Percentiles rank a stretch among this genome's conserved stretches.
These are phyloP conservation scores for Pristionchus mayeri DNA, from an alignment of 2,888 invertebrate species.

Conservation along the genomic window DNA sequence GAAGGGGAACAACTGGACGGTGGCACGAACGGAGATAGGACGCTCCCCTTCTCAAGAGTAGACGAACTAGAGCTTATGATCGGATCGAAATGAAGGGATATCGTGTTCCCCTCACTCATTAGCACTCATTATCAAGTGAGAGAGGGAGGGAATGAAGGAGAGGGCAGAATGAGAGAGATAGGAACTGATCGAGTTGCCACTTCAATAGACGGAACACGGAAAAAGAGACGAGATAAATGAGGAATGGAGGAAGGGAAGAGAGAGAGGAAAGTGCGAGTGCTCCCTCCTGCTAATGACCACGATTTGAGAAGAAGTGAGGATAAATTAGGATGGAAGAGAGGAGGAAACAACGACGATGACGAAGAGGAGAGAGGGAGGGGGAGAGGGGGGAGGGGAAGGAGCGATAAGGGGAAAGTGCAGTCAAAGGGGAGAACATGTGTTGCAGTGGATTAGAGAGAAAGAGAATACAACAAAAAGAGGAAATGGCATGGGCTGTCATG, in stretches of 20 bases:
- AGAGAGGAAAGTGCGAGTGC: neutral
- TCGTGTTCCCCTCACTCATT: constrained; percentile 19
- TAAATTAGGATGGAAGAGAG: constrained; percentile 1
- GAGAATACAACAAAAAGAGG: constrained; percentile 36
- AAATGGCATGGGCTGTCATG: constrained; percentile 18
- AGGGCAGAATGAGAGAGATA: neutral
- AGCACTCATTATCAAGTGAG: constrained; percentile 38
- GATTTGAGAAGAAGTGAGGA: constrained; percentile 17
- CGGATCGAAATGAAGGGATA: neutral
- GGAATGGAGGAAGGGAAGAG: constrained; percentile 1
- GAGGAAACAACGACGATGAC: constrained; percentile 22
- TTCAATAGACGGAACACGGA: neutral
- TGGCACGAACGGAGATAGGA: neutral
- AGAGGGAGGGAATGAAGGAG: neutral
- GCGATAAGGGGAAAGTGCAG: neutral
- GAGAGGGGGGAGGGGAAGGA: neutral
- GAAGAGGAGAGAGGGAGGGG: neutral
- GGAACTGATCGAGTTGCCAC: neutral
- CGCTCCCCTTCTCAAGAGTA: neutral
- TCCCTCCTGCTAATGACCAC: neutral
- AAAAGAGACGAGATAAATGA: neutral
- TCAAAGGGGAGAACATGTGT: constrained; percentile 4
- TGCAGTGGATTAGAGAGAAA: constrained; percentile 25
- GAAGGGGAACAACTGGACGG: neutral
- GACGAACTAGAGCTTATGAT: neutral